These are phyloP conservation scores for Limnephilus marmoratus DNA, from an alignment of 2,888 invertebrate species.

Conservation along the genomic window DNA sequence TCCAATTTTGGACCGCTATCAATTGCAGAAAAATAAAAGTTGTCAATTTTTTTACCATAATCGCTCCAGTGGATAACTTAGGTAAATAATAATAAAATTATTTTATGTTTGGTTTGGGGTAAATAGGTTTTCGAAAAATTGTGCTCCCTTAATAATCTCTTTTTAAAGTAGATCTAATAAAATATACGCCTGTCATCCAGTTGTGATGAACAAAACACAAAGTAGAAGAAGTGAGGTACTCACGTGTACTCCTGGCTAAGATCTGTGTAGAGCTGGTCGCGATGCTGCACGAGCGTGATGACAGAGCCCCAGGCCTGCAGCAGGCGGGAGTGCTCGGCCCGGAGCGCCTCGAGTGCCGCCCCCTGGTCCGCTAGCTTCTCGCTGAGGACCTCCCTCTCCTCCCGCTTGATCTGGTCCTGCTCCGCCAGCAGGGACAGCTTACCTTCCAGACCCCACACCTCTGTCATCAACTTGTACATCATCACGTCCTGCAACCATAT, in stretches of 20 bases:
- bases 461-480: slow-evolving; percentile 82
- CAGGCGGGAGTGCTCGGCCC: slow-evolving; percentile 83
- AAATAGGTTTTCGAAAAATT: too few relatives aligned
- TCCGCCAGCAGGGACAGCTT: slow-evolving; percentile 81
- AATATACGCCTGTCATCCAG: not conserved
- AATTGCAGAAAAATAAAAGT: too few relatives aligned
- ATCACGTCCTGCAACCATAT: slow-evolving; percentile 78
- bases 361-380: slow-evolving; percentile 83
- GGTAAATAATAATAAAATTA: too few relatives aligned
- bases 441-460: slow-evolving; percentile 83
- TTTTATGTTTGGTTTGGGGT: too few relatives aligned
- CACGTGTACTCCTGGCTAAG: slow-evolving; percentile 80
- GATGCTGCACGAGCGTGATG: slow-evolving; percentile 82
- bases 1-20: too few relatives aligned
- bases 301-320: slow-evolving; percentile 87
- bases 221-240: slow-evolving; percentile 64
- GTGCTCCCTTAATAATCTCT: too few relatives aligned
- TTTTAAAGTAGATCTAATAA: too few relatives aligned
- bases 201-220: not conserved
- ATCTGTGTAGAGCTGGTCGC: slow-evolving; percentile 82
- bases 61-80: too few relatives aligned
- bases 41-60: too few relatives aligned
- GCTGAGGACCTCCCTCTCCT: slow-evolving; percentile 78
- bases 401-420: slow-evolving; percentile 81
- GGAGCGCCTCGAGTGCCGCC: slow-evolving; percentile 84